Evolutionary conservation across 2,888 invertebrate species (phyloP).

Genomic region (Nephrotoma appendiculata): DNA sequence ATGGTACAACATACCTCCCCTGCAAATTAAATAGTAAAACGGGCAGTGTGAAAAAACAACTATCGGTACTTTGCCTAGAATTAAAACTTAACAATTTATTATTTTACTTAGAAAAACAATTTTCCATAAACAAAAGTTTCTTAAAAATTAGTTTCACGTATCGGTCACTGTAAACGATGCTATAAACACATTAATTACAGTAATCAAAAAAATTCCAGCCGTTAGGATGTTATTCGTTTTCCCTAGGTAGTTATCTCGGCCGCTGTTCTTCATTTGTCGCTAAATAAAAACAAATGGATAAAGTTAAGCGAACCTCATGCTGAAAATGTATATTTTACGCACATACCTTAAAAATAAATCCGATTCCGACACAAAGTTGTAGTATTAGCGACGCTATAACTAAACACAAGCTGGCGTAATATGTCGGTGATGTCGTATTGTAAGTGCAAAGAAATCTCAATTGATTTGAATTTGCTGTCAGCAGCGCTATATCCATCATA

Average conservation of each 20-base stretch:
- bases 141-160: too few relatives aligned
- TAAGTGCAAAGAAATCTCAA: neutral
- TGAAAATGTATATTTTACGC: too few relatives aligned
- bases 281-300: constrained; percentile 9
- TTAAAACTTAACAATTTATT: too few relatives aligned
- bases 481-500: neutral
- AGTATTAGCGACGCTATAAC: neutral
- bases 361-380: neutral
- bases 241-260: constrained; percentile 29
- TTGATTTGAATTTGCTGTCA: neutral
- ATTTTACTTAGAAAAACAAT: too few relatives aligned
- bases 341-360: neutral
- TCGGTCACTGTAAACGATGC: constrained; percentile 34
- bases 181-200: constrained; percentile 52
- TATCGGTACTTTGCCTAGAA: too few relatives aligned
- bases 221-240: constrained; percentile 46
- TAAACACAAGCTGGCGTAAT: neutral
- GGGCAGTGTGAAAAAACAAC: too few relatives aligned
- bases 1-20: too few relatives aligned
- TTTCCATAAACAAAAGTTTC: too few relatives aligned
- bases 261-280: constrained; percentile 22
- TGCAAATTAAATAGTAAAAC: too few relatives aligned
- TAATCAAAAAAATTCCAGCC: constrained; percentile 47
- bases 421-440: neutral
- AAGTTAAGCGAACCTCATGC: too few relatives aligned